A percentile compares a stretch with the other conserved stretches of the same genome.
phyloP scores from a whole-genome alignment of 2,888 invertebrate species.

The Papilio demoleus region DNA sequence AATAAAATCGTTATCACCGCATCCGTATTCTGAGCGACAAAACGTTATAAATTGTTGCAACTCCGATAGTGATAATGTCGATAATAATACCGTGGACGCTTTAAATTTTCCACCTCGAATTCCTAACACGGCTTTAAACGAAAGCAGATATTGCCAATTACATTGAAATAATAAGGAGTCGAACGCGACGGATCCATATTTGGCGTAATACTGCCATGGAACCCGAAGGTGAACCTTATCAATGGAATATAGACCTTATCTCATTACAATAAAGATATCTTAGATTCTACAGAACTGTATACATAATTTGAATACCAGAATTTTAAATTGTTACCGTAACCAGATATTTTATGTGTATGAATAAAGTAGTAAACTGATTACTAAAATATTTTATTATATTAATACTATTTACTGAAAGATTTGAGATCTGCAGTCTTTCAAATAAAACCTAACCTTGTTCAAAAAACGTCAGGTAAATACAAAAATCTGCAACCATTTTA shows the following conservation, averaged over 20 bases:
- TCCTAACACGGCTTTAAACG: constrained; percentile 44
- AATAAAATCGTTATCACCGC: constrained; percentile 38
- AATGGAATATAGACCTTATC: constrained; percentile 24
- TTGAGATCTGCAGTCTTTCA: too few species aligned
- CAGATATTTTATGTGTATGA: constrained; percentile 8
- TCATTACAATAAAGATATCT: neutral
- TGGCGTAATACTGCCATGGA: constrained; percentile 28
- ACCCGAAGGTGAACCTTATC: neutral
- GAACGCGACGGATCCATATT: constrained; percentile 34
- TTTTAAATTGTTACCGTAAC: constrained; percentile 28
- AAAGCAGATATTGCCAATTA: constrained; percentile 45
- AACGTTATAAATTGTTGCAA: constrained; percentile 35
- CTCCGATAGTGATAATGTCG: constrained; percentile 33
- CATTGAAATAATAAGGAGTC: constrained; percentile 44
- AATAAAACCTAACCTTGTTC: too few species aligned
- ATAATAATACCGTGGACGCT: constrained; percentile 28
- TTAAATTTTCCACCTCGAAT: constrained; percentile 38
- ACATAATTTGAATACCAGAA: constrained; percentile 26
- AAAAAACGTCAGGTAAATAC: too few species aligned
- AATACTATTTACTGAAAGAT: too few species aligned
- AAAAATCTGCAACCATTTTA: too few species aligned
- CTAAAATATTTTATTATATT: too few species aligned
- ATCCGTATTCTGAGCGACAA: constrained; percentile 37
- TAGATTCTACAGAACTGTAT: constrained; percentile 11
- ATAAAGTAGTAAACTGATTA: constrained; percentile 6